Conservation (phyloP, 2,797 vertebrate genomes). For the Jordanella pulchra region DNA sequence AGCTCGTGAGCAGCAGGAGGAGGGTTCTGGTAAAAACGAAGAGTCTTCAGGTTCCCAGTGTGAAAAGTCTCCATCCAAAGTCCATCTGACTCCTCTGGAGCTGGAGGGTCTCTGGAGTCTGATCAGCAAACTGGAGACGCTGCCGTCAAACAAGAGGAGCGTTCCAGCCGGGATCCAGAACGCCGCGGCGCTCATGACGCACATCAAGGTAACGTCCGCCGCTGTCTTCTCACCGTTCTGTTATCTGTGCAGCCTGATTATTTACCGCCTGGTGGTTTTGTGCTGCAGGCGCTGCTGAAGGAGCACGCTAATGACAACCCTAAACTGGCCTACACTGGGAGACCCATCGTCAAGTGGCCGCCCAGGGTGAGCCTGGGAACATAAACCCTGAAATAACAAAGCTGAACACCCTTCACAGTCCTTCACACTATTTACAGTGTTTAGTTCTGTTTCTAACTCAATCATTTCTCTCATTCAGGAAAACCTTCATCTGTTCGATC, state of each 20-base stretch:
- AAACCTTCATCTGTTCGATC: no score
- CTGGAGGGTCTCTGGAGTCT: slow-evolving; percentile 93
- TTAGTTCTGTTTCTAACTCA: no score
- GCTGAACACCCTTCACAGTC: no score
- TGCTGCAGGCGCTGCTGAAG: slow-evolving; percentile 86
- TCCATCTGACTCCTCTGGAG: slow-evolving; percentile 89
- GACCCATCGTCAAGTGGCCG: slow-evolving; percentile 94
- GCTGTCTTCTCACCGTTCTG: not conserved
- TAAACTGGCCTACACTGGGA: slow-evolving; percentile 91
- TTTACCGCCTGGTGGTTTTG: not conserved
- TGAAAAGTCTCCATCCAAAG: slow-evolving; percentile 56
- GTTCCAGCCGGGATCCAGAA: slow-evolving; percentile 96
- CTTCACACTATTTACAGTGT: no score
- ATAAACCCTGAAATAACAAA: no score
- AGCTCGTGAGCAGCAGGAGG: slow-evolving; percentile 48
- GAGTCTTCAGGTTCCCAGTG: slow-evolving; percentile 48
- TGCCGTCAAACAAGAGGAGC: slow-evolving; percentile 93
- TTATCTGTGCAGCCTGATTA: not conserved
- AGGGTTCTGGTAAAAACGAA: slow-evolving; percentile 45
- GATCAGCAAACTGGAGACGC: slow-evolving; percentile 90
- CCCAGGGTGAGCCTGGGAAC: slow-evolving; percentile 82
- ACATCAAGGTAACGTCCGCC: slow-evolving; percentile 83
- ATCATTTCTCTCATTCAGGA: not conserved
- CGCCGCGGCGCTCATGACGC: slow-evolving; percentile 87
- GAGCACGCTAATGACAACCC: slow-evolving; percentile 89